phyloP scores from a whole-genome alignment of 2,888 invertebrate genomes.

The Protonemura montana region DNA sequence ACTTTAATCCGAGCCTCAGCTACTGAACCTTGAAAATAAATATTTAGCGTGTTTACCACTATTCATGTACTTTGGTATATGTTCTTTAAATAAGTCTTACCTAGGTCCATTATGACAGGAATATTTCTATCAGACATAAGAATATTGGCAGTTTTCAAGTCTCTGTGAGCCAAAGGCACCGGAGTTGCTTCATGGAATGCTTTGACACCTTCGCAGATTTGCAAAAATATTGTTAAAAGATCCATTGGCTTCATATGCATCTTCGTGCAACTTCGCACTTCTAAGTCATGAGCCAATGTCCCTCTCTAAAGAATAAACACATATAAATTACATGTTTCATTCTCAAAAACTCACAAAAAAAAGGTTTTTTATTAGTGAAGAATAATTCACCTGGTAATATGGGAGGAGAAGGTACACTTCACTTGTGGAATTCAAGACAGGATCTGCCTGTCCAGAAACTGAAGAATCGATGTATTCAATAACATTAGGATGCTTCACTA shows the following conservation, averaged over 20 bases:
- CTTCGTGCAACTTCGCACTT: constrained; percentile 64
- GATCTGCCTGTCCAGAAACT: constrained; percentile 68
- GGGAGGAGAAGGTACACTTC: constrained; percentile 78
- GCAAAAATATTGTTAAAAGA: constrained; percentile 73
- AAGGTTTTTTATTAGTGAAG: too few relatives aligned
- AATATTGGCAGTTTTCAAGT: constrained; percentile 86
- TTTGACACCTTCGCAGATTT: constrained; percentile 77
- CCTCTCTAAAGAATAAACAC: constrained; percentile 67
- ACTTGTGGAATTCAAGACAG: constrained; percentile 72
- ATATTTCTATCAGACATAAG: constrained; percentile 74
- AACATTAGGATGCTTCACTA: constrained; percentile 75
- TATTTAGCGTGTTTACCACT: neutral
- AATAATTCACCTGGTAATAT: constrained; percentile 67
- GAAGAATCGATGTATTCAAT: constrained; percentile 75
- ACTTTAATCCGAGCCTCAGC: constrained; percentile 71
- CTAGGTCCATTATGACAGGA: constrained; percentile 85
- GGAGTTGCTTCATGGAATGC: constrained; percentile 78
- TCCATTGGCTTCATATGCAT: constrained; percentile 71
- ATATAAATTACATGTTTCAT: too few relatives aligned
- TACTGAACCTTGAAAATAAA: constrained; percentile 65
- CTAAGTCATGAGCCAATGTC: constrained; percentile 74
- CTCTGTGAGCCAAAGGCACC: constrained; percentile 80
- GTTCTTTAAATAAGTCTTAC: constrained; percentile 55
- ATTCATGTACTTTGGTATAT: neutral
- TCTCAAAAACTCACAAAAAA: too few relatives aligned